These are phyloP conservation scores for Connochaetes taurinus DNA, from an alignment of 2,113 vertebrate species.

Conservation along the genomic window DNA sequence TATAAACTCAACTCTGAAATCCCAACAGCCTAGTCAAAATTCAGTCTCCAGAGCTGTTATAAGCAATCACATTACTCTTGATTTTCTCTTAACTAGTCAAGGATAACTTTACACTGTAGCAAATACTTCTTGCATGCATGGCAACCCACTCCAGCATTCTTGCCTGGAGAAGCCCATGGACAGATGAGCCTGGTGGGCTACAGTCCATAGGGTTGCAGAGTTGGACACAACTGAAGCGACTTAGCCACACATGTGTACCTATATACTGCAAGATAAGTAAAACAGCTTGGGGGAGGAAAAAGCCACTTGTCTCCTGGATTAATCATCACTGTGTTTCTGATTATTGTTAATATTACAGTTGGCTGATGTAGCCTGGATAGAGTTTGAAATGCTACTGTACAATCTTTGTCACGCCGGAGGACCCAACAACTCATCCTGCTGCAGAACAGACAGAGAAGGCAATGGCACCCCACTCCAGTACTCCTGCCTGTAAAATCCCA, in stretches of 20 bases:
- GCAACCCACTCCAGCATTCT: not conserved
- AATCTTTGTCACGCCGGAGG: not conserved
- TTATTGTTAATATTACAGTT: not conserved
- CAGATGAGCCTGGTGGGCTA: not conserved
- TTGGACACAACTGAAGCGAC: not conserved
- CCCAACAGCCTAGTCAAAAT: not conserved
- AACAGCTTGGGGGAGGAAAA: not conserved
- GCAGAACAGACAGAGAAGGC: not conserved
- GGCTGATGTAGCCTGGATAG: not conserved
- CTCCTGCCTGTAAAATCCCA: not conserved
- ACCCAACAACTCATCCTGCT: not conserved
- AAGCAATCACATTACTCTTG: not conserved
- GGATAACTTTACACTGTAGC: not conserved
- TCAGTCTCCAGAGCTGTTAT: not conserved
- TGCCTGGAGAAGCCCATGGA: not conserved
- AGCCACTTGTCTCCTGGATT: not conserved
- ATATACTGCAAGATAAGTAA: not conserved
- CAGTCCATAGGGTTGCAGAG: not conserved
- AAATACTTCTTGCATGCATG: not conserved
- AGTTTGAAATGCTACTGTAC: not conserved
- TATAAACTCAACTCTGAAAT: not conserved
- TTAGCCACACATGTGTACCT: not conserved
- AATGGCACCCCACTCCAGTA: not conserved
- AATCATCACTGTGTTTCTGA: constrained; percentile 27
- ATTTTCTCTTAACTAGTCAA: constrained; percentile 25